Base-by-base conservation (phyloP, 1,140 invertebrate genomes). In the Drosophila carrolli region DNA sequence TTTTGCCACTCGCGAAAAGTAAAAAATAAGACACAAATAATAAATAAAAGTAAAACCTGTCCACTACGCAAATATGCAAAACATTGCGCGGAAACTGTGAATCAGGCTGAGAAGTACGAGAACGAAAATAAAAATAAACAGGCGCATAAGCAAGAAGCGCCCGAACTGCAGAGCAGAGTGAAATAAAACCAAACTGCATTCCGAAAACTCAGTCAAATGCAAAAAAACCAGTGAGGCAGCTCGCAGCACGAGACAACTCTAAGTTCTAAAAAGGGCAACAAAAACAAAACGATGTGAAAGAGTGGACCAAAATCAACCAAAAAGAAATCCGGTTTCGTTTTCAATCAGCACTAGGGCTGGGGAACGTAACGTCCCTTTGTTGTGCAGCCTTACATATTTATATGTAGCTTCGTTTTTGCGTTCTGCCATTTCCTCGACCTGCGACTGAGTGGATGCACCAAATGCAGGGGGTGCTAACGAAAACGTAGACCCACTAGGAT, bases 271-370 rank as follows among this genome's bases (percentile, higher is more conserved):
- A 60, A 41, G 47, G 37, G 57, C 74, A 65, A 55, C 51, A 56
- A 68, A 76, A 53, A 59, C 51, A 56, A 68, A 76, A 53, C 62
- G 27, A 13, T 13, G 59, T 13, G 23, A 9, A n/a, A 16, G 38
- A 38, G 37, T 13, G 37, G 37, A 37, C 44, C 29, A 38, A 79
- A 68, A 78, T 50, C 65, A 62, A 58, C 47, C 44, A 76, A 82
- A 82, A 82, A 82, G 79, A 86, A 88, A 88, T 88, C 83, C 83
- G 83, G 83, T 88, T 88, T 88, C 83, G 73, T 88, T 88, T 88
- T 88, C 79, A 79, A 82, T 81, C 81, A 85, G 81, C 77, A 77
- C 80, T 54, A 70, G 62, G 81, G 48, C 51, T 60, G 59, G 46
- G 75, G 73, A 53, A 37, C 51, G 66, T 67, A 53, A 37, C 51